A percentile compares a stretch with the other conserved stretches of the same genome.
phyloP scores from a whole-genome alignment of 2,797 vertebrate genomes.

The Microhierax caerulescens region DNA sequence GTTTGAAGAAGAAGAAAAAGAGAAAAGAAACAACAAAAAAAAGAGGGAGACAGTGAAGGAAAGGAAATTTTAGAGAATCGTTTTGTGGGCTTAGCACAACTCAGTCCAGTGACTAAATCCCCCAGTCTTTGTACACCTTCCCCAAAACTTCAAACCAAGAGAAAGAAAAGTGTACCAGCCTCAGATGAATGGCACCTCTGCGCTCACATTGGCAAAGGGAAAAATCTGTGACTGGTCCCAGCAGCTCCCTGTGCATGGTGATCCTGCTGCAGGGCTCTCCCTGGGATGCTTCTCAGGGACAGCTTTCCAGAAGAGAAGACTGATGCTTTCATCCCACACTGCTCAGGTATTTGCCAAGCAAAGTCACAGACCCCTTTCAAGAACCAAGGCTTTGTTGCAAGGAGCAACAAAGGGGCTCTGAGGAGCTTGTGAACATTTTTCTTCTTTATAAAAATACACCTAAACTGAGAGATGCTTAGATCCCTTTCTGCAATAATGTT shows the following conservation, averaged over 20 bases:
- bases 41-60: background rate
- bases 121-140: constrained; percentile 65
- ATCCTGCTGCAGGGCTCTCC: background rate
- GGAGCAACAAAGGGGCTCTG: background rate
- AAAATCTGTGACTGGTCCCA: background rate
- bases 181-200: background rate
- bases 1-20: background rate
- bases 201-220: background rate
- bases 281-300: background rate
- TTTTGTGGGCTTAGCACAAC: constrained; percentile 77
- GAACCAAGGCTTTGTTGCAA: background rate
- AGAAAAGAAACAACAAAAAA: background rate
- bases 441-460: background rate
- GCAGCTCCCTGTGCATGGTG: background rate
- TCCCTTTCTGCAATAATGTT: background rate
- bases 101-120: constrained; percentile 63
- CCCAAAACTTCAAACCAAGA: background rate
- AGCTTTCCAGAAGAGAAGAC: background rate
- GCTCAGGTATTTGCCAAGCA: background rate
- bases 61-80: constrained; percentile 73
- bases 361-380: background rate
- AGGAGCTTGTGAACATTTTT: background rate
- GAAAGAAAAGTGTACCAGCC: background rate
- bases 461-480: background rate
- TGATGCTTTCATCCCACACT: background rate